Evolutionary conservation across 2,113 vertebrate genomes (phyloP).

Genomic region (Chascanopsetta lugubris): DNA sequence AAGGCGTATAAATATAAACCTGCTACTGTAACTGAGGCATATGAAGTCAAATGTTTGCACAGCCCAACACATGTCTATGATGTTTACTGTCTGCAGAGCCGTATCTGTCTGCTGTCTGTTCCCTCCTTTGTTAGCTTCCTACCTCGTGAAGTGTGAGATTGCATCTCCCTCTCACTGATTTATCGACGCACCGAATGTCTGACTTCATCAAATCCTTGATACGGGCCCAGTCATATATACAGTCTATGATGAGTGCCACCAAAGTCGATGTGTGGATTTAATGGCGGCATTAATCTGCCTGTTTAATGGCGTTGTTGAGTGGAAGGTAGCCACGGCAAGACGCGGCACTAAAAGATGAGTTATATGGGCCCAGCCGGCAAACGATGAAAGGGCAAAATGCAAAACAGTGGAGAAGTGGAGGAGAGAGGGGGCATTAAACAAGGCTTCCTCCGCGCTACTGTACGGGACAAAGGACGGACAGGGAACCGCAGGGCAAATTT

Average conservation of each 20-base stretch:
- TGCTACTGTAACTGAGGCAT: neutral
- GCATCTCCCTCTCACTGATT: constrained; percentile 57
- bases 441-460: constrained; percentile 7
- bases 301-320: constrained; percentile 72
- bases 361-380: constrained; percentile 44
- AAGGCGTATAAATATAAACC: neutral
- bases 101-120: neutral
- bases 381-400: constrained; percentile 61
- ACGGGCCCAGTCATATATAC: constrained; percentile 65
- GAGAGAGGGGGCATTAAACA: constrained; percentile 31
- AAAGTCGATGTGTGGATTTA: constrained; percentile 68
- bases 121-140: constrained; percentile 22
- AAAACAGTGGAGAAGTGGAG: constrained; percentile 35
- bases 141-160: constrained; percentile 34
- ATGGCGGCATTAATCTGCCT: constrained; percentile 73
- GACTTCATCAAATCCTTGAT: constrained; percentile 76
- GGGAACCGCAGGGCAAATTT: constrained; percentile 1
- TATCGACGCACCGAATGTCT: constrained; percentile 60
- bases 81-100: constrained; percentile 3
- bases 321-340: constrained; percentile 67
- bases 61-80: neutral
- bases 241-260: constrained; percentile 70
- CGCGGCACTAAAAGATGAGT: constrained; percentile 66
- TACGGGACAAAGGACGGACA: neutral
- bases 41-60: neutral